Evolutionary conservation across 2,888 invertebrate genomes (phyloP).

Genomic region (Oscheius onirici): DNA sequence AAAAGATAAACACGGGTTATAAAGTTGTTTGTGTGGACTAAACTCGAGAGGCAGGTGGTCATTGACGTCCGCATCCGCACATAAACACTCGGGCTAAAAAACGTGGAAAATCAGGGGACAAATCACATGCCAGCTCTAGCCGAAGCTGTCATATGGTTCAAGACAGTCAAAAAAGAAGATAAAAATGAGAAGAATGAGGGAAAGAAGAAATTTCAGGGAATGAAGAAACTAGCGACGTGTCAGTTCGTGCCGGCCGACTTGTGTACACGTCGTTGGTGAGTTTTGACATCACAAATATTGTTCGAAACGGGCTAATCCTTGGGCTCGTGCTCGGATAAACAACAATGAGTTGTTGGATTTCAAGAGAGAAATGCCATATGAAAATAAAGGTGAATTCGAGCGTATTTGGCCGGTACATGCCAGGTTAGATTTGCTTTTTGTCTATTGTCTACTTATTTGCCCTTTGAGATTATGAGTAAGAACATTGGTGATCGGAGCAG

Average conservation of each 20-base stretch:
- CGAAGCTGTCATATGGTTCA: not conserved
- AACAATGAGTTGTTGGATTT: no score
- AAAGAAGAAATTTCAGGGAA: not conserved
- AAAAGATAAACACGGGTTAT: not conserved
- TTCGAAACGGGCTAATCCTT: not conserved
- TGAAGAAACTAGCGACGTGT: not conserved
- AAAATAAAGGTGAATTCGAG: not conserved
- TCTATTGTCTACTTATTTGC: no score
- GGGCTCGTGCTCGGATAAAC: not conserved
- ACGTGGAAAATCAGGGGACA: no score
- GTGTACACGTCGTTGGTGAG: not conserved
- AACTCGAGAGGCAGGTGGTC: not conserved
- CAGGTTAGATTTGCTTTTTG: not conserved
- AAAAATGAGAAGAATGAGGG: not conserved
- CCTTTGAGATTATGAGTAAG: no score
- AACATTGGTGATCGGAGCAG: no score
- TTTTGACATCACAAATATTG: not conserved
- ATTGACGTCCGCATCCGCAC: no score
- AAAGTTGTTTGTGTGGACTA: not conserved
- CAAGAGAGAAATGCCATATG: no score
- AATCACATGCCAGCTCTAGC: not conserved
- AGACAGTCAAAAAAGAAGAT: not conserved
- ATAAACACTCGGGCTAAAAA: no score
- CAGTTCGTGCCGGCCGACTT: not conserved
- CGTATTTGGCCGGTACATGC: not conserved